Conservation (phyloP, 92 coral and sea anemone genomes). For the Plumapathes pennacea region DNA sequence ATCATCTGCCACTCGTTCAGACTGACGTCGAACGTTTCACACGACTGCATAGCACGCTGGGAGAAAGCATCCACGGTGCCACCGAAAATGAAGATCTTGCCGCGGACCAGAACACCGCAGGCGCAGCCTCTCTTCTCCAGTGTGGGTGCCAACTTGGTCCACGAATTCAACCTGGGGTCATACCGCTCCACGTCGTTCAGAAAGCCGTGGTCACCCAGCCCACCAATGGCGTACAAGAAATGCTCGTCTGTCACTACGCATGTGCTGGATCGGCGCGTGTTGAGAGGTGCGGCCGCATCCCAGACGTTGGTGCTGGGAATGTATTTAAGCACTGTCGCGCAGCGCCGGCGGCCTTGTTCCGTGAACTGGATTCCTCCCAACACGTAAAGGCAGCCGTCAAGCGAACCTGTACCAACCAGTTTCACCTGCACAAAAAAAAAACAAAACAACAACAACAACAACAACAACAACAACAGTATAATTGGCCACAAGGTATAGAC, state of each 20-base stretch:
- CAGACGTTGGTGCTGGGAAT: conserved; percentile 71
- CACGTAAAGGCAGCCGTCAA: conserved; percentile 58
- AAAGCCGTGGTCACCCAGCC: conserved; percentile 62
- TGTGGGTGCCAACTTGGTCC: conserved; percentile 74
- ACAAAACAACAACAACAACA: too few relatives aligned
- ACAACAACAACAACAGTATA: too few relatives aligned
- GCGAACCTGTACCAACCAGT: conserved; percentile 66
- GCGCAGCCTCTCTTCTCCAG: conserved; percentile 78
- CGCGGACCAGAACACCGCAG: conserved; percentile 49
- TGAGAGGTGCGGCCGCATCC: conserved; percentile 45
- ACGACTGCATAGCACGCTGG: conserved; percentile 51
- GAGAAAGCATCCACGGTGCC: conserved; percentile 85
- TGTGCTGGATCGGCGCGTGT: conserved; percentile 68
- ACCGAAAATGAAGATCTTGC: conserved; percentile 69
- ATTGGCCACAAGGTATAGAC: too few relatives aligned
- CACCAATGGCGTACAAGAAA: conserved; percentile 70
- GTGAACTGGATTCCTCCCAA: conserved; percentile 71
- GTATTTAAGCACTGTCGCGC: conserved; percentile 65
- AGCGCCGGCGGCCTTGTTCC: conserved; percentile 65
- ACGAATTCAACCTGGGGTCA: conserved; percentile 56
- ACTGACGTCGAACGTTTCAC: conserved; percentile 63
- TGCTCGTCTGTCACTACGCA: conserved; percentile 66
- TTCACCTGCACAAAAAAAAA: too few relatives aligned
- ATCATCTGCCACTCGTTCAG: conserved; percentile 70
- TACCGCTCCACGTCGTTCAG: conserved; percentile 57